Evolutionary conservation across 1,140 invertebrate species (phyloP).

Genomic region (Philopotamus ludificatus): DNA sequence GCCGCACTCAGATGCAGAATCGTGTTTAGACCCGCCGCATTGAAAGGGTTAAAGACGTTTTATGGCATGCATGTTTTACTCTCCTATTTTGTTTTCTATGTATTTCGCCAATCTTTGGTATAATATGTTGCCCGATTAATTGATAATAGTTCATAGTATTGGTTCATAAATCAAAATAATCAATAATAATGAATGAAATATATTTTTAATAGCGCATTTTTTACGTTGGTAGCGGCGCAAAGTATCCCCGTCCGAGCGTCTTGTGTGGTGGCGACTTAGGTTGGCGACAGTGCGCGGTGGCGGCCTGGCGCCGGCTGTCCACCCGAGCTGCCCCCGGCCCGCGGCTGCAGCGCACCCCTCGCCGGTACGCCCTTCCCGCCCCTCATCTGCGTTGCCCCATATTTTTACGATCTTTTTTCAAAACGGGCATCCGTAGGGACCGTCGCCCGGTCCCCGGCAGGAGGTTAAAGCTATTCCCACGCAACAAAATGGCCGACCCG

Average conservation of each 20-base stretch:
- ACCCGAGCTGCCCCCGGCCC: background rate
- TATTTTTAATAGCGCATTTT: no score
- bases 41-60: no score
- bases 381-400: background rate
- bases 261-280: background rate
- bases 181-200: no score
- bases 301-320: background rate
- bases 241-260: background rate
- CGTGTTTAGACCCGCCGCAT: no score
- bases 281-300: background rate
- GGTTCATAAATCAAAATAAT: no score
- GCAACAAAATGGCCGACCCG: constrained; percentile 13
- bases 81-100: no score
- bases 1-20: no score
- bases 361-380: background rate
- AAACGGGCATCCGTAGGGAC: background rate
- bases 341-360: background rate
- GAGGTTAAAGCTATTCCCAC: background rate
- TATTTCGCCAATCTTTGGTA: no score
- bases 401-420: background rate
- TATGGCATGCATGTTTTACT: no score
- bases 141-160: no score
- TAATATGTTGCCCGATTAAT: no score
- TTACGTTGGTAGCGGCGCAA: background rate
- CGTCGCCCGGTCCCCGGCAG: background rate